Percentiles rank a stretch among this genome's conserved stretches.
Conservation (phyloP, 2,797 vertebrate genomes). For the Pelochelys cantorii region DNA sequence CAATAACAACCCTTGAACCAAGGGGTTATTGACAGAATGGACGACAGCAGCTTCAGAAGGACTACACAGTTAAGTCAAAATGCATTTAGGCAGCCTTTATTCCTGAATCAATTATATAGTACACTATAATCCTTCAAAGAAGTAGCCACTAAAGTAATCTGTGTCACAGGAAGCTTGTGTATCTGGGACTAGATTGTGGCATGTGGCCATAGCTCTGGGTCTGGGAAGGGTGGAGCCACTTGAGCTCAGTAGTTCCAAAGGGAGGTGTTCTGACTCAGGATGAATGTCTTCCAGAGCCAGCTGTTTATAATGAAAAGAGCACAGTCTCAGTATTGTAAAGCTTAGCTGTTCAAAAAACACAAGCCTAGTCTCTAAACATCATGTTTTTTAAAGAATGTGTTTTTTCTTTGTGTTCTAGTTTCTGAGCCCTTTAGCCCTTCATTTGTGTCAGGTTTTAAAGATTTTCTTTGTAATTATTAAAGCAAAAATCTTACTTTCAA, state of each 20-base stretch:
- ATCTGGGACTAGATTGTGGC: constrained; percentile 20
- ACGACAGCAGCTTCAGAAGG: constrained; percentile 34
- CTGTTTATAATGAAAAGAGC: not conserved
- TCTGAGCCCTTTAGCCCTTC: not conserved
- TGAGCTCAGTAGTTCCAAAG: not conserved
- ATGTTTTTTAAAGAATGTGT: not conserved
- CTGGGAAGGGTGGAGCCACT: not conserved
- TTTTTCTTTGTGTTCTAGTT: not conserved
- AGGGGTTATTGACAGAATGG: constrained; percentile 47
- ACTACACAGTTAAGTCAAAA: constrained; percentile 7
- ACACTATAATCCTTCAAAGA: constrained; percentile 22
- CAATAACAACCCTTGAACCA: constrained; percentile 41
- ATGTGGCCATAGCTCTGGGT: not conserved
- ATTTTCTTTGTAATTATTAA: not conserved
- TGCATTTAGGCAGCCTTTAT: constrained; percentile 38
- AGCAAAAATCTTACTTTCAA: not conserved
- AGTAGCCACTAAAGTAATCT: constrained; percentile 55
- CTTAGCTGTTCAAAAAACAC: not conserved
- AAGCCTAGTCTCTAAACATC: not conserved
- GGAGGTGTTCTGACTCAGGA: not conserved
- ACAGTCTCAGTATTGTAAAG: not conserved
- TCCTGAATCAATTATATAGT: constrained; percentile 55
- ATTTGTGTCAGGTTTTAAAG: not conserved
- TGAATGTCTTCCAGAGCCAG: not conserved
- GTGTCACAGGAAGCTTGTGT: constrained; percentile 52